Conservation (phyloP, 2,113 vertebrate species). For the Thalassoma bifasciatum region DNA sequence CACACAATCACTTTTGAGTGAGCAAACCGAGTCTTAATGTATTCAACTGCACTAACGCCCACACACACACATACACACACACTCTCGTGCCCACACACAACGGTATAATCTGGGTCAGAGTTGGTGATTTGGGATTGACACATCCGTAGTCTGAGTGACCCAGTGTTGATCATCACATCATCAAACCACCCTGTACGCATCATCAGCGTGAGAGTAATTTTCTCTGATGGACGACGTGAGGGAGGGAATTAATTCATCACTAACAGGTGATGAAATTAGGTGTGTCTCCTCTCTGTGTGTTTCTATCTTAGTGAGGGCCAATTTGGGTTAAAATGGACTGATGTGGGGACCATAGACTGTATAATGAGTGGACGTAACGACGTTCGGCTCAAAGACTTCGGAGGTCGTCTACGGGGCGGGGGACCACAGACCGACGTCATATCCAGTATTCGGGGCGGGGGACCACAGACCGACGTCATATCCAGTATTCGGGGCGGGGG, state of each 20-base stretch:
- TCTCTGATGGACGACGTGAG: constrained; percentile 18
- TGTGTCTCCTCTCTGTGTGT: constrained; percentile 11
- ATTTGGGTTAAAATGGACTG: neutral
- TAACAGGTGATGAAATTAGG: constrained; percentile 27
- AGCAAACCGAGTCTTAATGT: constrained; percentile 36
- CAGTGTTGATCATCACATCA: constrained; percentile 56
- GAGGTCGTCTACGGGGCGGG: no score
- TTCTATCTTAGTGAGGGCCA: neutral
- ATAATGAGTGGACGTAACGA: no score
- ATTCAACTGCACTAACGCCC: constrained; percentile 12
- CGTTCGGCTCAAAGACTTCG: no score
- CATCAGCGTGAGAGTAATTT: constrained; percentile 30
- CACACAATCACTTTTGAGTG: constrained; percentile 47
- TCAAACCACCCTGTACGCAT: constrained; percentile 27
- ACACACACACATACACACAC: constrained; percentile 15
- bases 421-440: no score
- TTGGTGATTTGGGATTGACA: constrained; percentile 47
- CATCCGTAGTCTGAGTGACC: constrained; percentile 55
- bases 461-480: no score
- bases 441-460: no score
- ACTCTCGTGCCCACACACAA: constrained; percentile 13
- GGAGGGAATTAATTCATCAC: constrained; percentile 57
- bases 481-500: no score
- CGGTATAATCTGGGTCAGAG: constrained; percentile 69
- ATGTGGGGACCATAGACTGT: no score